Conservation (phyloP, 2,113 vertebrate genomes). For the Trogon surrucura region DNA sequence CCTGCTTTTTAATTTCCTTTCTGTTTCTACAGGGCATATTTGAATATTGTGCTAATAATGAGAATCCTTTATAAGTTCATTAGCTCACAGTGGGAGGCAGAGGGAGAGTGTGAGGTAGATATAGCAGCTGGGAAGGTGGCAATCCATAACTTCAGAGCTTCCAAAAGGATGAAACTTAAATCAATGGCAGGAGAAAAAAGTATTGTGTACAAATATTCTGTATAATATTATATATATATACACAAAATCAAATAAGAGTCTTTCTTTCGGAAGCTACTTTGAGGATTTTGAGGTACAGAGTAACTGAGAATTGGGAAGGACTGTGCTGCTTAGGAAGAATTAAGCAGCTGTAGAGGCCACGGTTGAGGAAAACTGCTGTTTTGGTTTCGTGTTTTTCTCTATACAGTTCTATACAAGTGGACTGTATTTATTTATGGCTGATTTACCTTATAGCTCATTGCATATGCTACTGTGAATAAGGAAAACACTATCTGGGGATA, state of each 20-base stretch:
- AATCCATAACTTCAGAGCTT: background rate
- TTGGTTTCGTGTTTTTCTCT: background rate
- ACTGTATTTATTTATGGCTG: background rate
- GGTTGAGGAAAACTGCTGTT: background rate
- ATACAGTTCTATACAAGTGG: background rate
- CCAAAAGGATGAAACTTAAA: background rate
- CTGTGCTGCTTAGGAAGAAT: accelerated
- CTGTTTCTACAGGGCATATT: background rate
- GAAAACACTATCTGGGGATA: background rate
- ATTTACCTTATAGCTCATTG: background rate
- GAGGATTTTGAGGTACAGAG: background rate
- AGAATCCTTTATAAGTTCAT: slow-evolving; percentile 14
- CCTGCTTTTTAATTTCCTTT: slow-evolving; percentile 34
- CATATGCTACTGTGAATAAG: background rate
- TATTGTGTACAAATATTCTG: background rate
- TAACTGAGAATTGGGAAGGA: background rate
- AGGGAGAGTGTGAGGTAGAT: background rate
- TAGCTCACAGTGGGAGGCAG: background rate
- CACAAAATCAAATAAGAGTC: background rate
- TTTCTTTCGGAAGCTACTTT: background rate
- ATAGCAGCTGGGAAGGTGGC: background rate
- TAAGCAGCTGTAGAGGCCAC: background rate
- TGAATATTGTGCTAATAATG: background rate
- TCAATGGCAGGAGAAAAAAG: background rate
- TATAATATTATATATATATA: background rate